These are phyloP conservation scores for Clitarchus hookeri DNA, from an alignment of 2,888 invertebrate species.

Conservation along the genomic window DNA sequence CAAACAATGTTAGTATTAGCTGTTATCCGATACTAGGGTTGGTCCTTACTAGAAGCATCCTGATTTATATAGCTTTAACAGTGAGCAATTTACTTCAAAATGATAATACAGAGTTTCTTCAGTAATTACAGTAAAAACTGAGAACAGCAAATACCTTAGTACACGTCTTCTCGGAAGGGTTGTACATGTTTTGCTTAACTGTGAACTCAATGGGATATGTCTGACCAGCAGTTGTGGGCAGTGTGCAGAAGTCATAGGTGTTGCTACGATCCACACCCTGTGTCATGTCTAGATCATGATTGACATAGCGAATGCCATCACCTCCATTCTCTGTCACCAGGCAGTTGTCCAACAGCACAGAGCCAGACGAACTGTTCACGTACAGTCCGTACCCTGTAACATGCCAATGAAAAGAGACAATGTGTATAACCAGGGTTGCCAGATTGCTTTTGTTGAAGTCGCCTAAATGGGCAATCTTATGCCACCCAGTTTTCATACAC, in stretches of 20 bases:
- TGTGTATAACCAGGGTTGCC: too few relatives aligned
- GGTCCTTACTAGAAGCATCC: too few relatives aligned
- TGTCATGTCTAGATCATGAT: constrained; percentile 76
- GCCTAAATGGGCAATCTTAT: too few relatives aligned
- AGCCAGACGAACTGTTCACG: constrained; percentile 85
- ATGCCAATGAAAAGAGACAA: neutral
- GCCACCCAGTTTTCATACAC: too few relatives aligned
- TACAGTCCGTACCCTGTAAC: constrained; percentile 84
- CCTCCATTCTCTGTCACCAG: constrained; percentile 82
- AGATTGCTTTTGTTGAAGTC: too few relatives aligned
- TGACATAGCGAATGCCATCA: constrained; percentile 87
- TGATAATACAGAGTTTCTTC: neutral
- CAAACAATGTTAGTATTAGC: too few relatives aligned
- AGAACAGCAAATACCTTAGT: constrained; percentile 59
- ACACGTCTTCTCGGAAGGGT: constrained; percentile 72
- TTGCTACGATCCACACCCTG: constrained; percentile 75
- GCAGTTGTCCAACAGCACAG: constrained; percentile 77
- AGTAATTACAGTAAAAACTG: constrained; percentile 27
- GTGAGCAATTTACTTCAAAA: too few relatives aligned
- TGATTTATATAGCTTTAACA: too few relatives aligned
- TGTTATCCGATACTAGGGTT: too few relatives aligned
- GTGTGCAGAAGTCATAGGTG: constrained; percentile 82
- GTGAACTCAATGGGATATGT: constrained; percentile 85
- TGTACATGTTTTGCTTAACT: constrained; percentile 77
- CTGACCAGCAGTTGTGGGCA: constrained; percentile 81